These are phyloP conservation scores for Takifugu ocellatus DNA, from an alignment of 2,797 vertebrate genomes.

Conservation along the genomic window DNA sequence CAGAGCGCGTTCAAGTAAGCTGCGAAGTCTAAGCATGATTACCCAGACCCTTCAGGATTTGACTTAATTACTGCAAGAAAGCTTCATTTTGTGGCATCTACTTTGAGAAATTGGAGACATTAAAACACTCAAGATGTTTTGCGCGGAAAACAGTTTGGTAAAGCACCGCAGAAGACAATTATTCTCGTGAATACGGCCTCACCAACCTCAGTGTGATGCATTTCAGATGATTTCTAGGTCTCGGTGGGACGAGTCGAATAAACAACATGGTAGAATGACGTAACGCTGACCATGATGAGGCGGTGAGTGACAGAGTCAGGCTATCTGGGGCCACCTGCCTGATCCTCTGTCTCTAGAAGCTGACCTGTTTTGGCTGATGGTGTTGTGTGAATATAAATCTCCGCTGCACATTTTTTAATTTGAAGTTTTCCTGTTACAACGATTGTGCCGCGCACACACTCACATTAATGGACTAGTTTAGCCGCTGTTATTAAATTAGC, in stretches of 20 bases:
- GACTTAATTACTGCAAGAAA: slow-evolving; percentile 30
- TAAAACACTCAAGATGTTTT: slow-evolving; percentile 20
- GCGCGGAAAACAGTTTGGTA: slow-evolving; percentile 1
- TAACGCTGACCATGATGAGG: neutral
- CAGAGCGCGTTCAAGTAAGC: slow-evolving; percentile 13
- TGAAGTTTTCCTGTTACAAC: too few species aligned
- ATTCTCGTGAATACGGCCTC: neutral
- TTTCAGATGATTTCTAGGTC: neutral
- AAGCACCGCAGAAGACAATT: slow-evolving; percentile 3
- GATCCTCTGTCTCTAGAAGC: slow-evolving; percentile 51
- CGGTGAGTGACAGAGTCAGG: slow-evolving; percentile 12
- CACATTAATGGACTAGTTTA: slow-evolving; percentile 18
- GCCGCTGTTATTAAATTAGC: slow-evolving; percentile 59
- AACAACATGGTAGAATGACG: neutral
- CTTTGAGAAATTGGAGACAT: slow-evolving; percentile 26
- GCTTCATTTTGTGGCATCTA: slow-evolving; percentile 23
- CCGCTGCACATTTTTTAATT: neutral
- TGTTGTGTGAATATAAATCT: slow-evolving; percentile 60
- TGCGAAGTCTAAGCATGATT: slow-evolving; percentile 50
- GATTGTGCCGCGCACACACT: neutral
- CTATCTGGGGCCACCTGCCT: slow-evolving; percentile 52
- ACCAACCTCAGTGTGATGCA: neutral
- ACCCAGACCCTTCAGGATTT: slow-evolving; percentile 36
- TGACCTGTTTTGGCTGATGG: slow-evolving; percentile 47
- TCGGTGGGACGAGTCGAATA: neutral